Conservation (phyloP, 2,888 invertebrate genomes). For the Rhagonycha lutea region DNA sequence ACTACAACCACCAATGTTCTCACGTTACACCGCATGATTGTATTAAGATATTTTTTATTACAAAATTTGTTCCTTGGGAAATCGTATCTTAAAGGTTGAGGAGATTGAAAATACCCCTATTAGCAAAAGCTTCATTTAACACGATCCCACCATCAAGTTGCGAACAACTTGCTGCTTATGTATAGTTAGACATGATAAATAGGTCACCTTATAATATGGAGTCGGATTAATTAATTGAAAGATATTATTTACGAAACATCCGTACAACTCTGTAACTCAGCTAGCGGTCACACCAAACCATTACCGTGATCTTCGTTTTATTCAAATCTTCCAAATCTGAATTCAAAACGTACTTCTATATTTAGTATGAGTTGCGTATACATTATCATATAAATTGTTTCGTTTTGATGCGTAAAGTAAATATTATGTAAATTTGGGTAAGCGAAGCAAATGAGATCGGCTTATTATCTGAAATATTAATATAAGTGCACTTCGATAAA, state of each 20-base stretch:
- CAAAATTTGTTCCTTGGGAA: background rate
- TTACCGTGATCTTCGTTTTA: conserved; percentile 18
- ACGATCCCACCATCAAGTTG: no score
- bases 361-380: conserved; percentile 23
- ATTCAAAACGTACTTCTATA: conserved; percentile 28
- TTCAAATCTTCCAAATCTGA: conserved; percentile 31
- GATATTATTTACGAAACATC: background rate
- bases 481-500: conserved; percentile 16
- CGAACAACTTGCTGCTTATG: no score
- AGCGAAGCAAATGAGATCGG: conserved; percentile 18
- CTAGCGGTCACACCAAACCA: conserved; percentile 3
- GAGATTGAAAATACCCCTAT: no score
- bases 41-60: background rate
- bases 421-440: conserved; percentile 24
- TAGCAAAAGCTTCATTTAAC: no score
- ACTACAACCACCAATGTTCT: background rate
- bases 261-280: background rate
- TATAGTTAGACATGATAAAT: no score
- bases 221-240: background rate
- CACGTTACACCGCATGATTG: background rate
- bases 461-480: conserved; percentile 16
- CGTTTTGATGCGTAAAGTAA: conserved; percentile 27
- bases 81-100: no score
- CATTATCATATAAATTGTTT: conserved; percentile 36
- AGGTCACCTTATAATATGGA: no score